Base-by-base conservation (phyloP, 2,113 vertebrate species). In the Tenebrosternarchus preto region DNA sequence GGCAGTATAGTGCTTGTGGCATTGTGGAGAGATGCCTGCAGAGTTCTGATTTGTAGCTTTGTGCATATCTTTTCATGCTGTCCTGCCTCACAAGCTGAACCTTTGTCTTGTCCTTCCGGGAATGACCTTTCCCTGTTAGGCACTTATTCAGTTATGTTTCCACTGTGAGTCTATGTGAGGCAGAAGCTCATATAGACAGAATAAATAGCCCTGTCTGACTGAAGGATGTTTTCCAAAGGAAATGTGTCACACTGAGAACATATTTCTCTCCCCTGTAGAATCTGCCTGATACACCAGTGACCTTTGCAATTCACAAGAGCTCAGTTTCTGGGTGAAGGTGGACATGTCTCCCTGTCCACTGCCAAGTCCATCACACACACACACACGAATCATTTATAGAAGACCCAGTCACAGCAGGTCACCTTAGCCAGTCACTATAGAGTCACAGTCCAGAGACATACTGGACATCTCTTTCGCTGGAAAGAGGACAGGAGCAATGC, bases 261-360 rank as follows among this genome's bases (percentile, higher is more conserved):
- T 86, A 71, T 64, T 73, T 81, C 81, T 20, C 22, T 46, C 60
- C 5, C 81, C 69, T 77, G 61, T 86, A 84, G 83, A 76, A 67
- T 84, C 64, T 85, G 50, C 43, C 50, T 68, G 77, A 55, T 19
- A 63, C 78, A 73, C 19, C 70, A 46, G 82, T n/a, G 25, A 81
- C 53, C 84, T 86, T 81, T 53, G 76, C 79, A 81, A 86, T 69
- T 76, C 77, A 82, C 81, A 78, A 53, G 57, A 77, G 61, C 76
- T 76, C 50, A n/a, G 56, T 33, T 16, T 66, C 63, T 66, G 61
- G 29, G 27, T 64, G 63, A 66, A 33, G 63, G 63, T 66, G 29
- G 29, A 66, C 63, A 66, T 19, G 33, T 60, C 57, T 57, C 73
- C 55, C 73, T 12, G n/a, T 33, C 29, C 73, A 57, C 33, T 39